Base-by-base conservation (phyloP, 2,888 invertebrate species). In the Dolichomitus sp. region DNA sequence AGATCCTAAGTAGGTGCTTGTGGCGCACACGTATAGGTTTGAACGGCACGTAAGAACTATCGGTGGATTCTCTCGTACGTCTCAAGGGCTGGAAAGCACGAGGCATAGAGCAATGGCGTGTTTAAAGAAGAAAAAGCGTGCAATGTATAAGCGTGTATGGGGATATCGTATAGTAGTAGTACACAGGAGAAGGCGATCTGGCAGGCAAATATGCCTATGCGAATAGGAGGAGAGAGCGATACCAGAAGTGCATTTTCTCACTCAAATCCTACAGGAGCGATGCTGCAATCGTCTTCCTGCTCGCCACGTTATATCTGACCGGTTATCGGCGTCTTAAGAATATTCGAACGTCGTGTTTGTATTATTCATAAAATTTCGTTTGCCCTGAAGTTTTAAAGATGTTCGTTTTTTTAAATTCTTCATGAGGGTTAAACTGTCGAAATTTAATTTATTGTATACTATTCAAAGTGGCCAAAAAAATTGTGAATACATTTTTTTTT, bases 1-100 rank as follows among this genome's bases (percentile, higher is more conserved):
- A 80, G 80, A 80, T 81, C 66, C 83, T 83, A 80, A 72, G 74
- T 83, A 83, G 77, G 75, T 77, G 77, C 78, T 85, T 81, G 78
- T 75, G 74, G 68, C 69, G 14, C 54, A 69, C 72, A 81, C 66
- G 73, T 57, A 75, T 57, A 48, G 33, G 48, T 40, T 54, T 68
- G 14, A 72, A 81, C 42, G 17, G 65, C 76, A 81, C 69, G 79
- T 81, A 79, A 59, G 73, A 70, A 69, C 75, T 66, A 83, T 83
- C 75, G n/a, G 27, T 45, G 48, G 19, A 72, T 74, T 77, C 69
- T 65, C 52, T 52, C 65, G 45, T 59, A 54, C 52, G 54, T 69
- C 74, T 61, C 57, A 82, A 84, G 50, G 78, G 65, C 72, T 77
- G 74, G 59, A 81, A 84, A 78, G 68, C 68, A 59, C 54, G 74